phyloP scores from a whole-genome alignment of 2,797 vertebrate genomes.

The Gymnodraco acuticeps region DNA sequence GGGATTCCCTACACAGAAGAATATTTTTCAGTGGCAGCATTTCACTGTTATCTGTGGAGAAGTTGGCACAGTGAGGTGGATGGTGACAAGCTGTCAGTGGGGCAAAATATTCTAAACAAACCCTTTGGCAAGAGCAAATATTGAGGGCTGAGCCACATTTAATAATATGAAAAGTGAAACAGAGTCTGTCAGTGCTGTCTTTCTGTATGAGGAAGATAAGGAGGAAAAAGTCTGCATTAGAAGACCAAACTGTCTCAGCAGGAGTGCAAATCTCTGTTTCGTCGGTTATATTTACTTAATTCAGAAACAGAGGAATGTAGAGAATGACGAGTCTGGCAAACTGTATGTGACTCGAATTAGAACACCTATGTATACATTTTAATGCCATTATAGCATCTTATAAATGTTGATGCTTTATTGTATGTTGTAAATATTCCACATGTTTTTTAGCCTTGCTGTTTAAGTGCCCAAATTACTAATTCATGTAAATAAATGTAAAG shows the following conservation, averaged over 20 bases:
- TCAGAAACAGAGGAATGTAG: not conserved
- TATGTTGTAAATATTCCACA: not conserved
- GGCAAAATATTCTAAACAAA: slow-evolving; percentile 9
- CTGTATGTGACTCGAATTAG: not conserved
- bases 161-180: slow-evolving; percentile 42
- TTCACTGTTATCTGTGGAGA: slow-evolving; percentile 28
- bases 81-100: slow-evolving; percentile 38
- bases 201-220: slow-evolving; percentile 42
- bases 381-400: no score
- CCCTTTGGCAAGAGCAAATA: slow-evolving; percentile 39
- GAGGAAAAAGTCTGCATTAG: slow-evolving; percentile 10
- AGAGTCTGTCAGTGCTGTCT: slow-evolving; percentile 33
- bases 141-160: slow-evolving; percentile 32
- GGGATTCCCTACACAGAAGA: not conserved
- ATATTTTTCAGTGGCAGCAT: not conserved
- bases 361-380: no score
- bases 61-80: slow-evolving; percentile 15
- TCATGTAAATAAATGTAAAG: slow-evolving; percentile 12
- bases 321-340: slow-evolving; percentile 17
- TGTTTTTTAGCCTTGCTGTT: not conserved
- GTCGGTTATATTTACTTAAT: slow-evolving; percentile 18
- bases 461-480: slow-evolving; percentile 3
- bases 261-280: slow-evolving; percentile 19
- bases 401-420: no score
- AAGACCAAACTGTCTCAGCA: slow-evolving; percentile 42